Percentiles rank a stretch among this genome's conserved stretches.
phyloP scores from a whole-genome alignment of 1,140 invertebrate genomes.

The Trichonephila clavata region DNA sequence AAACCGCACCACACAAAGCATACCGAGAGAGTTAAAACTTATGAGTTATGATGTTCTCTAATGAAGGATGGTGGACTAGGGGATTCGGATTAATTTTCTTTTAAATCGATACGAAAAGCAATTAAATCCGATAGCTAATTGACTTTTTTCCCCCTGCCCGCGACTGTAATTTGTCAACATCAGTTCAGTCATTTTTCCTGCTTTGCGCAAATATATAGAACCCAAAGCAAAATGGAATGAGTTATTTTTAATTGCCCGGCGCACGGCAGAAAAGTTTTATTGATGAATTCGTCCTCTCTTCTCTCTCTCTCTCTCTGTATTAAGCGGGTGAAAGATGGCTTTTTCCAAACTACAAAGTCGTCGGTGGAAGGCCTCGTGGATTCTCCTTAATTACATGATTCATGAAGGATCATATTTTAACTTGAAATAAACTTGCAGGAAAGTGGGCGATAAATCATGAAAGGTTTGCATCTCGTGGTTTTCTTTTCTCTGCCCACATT shows the following conservation, averaged over 20 bases:
- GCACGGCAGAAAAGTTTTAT: slow-evolving; percentile 56
- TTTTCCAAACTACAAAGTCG: slow-evolving; percentile 65
- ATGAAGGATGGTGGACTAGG: slow-evolving; percentile 65
- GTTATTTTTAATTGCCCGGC: slow-evolving; percentile 74
- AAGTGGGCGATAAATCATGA: slow-evolving; percentile 58
- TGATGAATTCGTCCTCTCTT: slow-evolving; percentile 65
- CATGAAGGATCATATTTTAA: slow-evolving; percentile 75
- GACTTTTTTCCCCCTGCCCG: slow-evolving; percentile 66
- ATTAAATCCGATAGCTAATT: slow-evolving; percentile 76
- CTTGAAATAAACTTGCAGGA: slow-evolving; percentile 72
- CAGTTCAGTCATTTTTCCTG: slow-evolving; percentile 62
- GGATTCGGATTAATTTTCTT: slow-evolving; percentile 76
- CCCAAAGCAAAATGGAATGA: slow-evolving; percentile 70
- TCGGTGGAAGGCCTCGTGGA: slow-evolving; percentile 41
- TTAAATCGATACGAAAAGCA: slow-evolving; percentile 76
- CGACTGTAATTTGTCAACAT: slow-evolving; percentile 73
- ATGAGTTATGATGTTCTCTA: slow-evolving; percentile 73
- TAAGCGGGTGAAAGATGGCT: slow-evolving; percentile 73
- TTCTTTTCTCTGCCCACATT: not conserved
- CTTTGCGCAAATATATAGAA: slow-evolving; percentile 63
- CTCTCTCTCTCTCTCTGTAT: slow-evolving; percentile 50
- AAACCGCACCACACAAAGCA: slow-evolving; percentile 65
- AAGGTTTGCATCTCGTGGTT: not conserved
- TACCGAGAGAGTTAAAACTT: slow-evolving; percentile 53
- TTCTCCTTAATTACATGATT: slow-evolving; percentile 76